Evolutionary conservation across 2,113 vertebrate species (phyloP).

Genomic region (Penelope pileata): DNA sequence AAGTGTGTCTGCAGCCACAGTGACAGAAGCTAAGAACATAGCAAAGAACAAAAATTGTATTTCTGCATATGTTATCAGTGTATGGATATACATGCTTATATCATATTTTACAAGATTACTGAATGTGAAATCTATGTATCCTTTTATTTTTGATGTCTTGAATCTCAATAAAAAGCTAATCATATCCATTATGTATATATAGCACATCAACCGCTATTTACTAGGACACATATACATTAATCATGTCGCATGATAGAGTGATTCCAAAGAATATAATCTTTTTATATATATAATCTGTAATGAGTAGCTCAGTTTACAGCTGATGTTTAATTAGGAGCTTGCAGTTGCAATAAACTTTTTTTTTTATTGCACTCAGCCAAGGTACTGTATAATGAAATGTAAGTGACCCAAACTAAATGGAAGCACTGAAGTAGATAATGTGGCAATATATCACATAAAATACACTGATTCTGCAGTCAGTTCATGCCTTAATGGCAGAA

Average conservation of each 20-base stretch:
- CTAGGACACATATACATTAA: constrained; percentile 57
- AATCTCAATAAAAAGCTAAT: constrained; percentile 53
- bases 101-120: constrained; percentile 8
- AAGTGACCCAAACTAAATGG: constrained; percentile 61
- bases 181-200: constrained; percentile 33
- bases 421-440: constrained; percentile 28
- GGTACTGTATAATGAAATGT: constrained; percentile 56
- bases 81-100: neutral
- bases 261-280: constrained; percentile 62
- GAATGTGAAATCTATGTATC: constrained; percentile 17
- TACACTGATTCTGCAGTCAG: constrained; percentile 63
- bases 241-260: constrained; percentile 42
- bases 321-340: constrained; percentile 71
- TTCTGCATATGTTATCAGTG: neutral
- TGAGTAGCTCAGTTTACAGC: constrained; percentile 65
- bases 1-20: neutral
- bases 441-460: constrained; percentile 54
- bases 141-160: constrained; percentile 37
- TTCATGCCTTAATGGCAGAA: constrained; percentile 63
- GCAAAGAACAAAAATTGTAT: neutral
- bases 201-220: constrained; percentile 51
- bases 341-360: constrained; percentile 67
- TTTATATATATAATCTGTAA: constrained; percentile 61
- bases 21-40: neutral
- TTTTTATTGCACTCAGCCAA: constrained; percentile 53